phyloP scores from a whole-genome alignment of 2,888 invertebrate genomes.

The Sarcophaga subvicina region DNA sequence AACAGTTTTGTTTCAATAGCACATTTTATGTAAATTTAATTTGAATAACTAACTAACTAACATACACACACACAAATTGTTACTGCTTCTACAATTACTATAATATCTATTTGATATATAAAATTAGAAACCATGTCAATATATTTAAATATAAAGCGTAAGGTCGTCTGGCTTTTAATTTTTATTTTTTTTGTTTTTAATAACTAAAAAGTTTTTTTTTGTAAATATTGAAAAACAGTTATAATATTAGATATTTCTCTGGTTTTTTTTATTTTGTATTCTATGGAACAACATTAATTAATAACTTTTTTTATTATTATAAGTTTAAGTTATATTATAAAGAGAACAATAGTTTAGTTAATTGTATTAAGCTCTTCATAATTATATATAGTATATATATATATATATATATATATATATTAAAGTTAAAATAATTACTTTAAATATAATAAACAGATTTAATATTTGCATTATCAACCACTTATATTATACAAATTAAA shows the following conservation, averaged over 20 bases:
- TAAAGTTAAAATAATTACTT: too few species aligned
- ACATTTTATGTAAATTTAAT: background rate
- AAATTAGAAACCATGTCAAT: background rate
- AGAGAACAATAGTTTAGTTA: background rate
- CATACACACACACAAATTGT: constrained; percentile 12
- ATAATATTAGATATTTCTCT: background rate
- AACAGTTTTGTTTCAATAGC: background rate
- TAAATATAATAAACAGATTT: too few species aligned
- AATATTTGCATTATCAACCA: too few species aligned
- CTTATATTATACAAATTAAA: background rate
- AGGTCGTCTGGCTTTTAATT: background rate
- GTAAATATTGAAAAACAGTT: background rate
- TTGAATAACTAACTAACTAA: background rate
- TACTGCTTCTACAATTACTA: constrained; percentile 35
- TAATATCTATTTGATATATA: background rate
- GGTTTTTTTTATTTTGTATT: background rate
- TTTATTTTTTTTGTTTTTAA: background rate
- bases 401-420: too few species aligned
- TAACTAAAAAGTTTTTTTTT: background rate
- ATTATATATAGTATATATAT: too few species aligned
- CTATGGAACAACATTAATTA: background rate
- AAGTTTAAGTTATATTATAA: background rate
- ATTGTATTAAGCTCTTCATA: background rate
- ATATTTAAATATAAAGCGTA: background rate
- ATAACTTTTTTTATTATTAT: background rate